Evolutionary conservation across 2,113 vertebrate species (phyloP), one percentile per base, ranked within the genome.

Genomic region (Upupa epops): DNA sequence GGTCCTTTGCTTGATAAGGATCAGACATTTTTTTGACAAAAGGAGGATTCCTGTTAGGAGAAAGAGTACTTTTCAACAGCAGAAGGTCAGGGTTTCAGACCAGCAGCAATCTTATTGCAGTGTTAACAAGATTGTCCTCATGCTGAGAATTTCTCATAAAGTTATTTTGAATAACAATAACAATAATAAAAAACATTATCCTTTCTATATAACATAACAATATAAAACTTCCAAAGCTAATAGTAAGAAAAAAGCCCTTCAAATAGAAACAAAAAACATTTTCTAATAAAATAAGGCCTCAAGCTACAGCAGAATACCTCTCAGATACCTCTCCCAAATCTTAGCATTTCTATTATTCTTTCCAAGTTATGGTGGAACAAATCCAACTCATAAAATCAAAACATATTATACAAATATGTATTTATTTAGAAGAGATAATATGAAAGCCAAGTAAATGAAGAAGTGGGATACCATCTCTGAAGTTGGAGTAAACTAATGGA

Each of bases 211-310:
- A 93, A 76, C 37, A 77, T 25, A 88, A 82, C 18, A 69, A 61
- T 74, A 87, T 69, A 46, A 87, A 87, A 52, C 24, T 61, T 92
- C 74, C 81, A 92, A 95, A 94, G 26, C 25, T 94, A 95, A 94
- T 46, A 80, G 20, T 21, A 95, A 90, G 26, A 9, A 49, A 48
- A 71, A 76, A 34, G 0, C 3, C 13, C 42, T 84, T 88, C 64
- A 86, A 83, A 93, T 22, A 61, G 66, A 45, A 86, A 73, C 16
- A 89, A 77, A 91, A 89, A 63, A 0, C 0, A 77, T 71, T 88
- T 95, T 94, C 80, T 96, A 96, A 97, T 97, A 97, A 96, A 93
- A 77, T 34, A 93, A 90, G 37, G 89, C 96, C 95, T 90, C 69
- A 60, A 83, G 92, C 91, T 83, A 89, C 25, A 83, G n/a, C 17